phyloP scores from a whole-genome alignment of 2,797 vertebrate genomes.

The Emydoidea blandingii region DNA sequence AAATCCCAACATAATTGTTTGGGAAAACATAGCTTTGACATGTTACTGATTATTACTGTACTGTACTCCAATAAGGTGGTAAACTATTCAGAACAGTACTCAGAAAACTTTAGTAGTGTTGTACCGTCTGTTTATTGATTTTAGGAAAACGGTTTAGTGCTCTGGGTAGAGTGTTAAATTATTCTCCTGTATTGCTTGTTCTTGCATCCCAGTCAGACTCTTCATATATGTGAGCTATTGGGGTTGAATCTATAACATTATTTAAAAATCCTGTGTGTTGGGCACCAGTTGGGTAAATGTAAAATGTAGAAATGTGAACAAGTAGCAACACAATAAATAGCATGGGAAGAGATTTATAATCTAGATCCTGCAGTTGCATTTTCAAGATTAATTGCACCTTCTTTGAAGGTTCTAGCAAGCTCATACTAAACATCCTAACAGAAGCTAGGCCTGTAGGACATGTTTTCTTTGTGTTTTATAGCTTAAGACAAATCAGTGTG shows the following conservation, averaged over 20 bases:
- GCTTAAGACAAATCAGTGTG: not conserved
- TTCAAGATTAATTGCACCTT: not conserved
- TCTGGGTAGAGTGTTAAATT: constrained; percentile 44
- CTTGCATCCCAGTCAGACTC: not conserved
- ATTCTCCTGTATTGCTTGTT: constrained; percentile 24
- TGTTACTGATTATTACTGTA: constrained; percentile 28
- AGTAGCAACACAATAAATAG: constrained; percentile 15
- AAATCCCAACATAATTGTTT: constrained; percentile 8
- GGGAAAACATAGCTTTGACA: constrained; percentile 27
- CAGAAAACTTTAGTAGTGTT: not conserved
- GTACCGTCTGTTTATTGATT: constrained; percentile 33
- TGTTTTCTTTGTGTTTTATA: not conserved
- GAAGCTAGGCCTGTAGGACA: not conserved
- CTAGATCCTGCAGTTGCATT: not conserved
- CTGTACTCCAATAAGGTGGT: constrained; percentile 20
- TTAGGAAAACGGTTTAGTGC: constrained; percentile 46
- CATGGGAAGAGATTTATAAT: not conserved
- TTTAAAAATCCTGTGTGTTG: not conserved
- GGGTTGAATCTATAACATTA: not conserved
- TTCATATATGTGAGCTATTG: not conserved
- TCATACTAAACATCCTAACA: not conserved
- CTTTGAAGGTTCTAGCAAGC: not conserved
- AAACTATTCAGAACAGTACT: constrained; percentile 19
- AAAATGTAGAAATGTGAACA: constrained; percentile 9
- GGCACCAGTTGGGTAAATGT: not conserved